phyloP scores from a whole-genome alignment of 1,140 invertebrate species.

The Dendrolimus kikuchii region DNA sequence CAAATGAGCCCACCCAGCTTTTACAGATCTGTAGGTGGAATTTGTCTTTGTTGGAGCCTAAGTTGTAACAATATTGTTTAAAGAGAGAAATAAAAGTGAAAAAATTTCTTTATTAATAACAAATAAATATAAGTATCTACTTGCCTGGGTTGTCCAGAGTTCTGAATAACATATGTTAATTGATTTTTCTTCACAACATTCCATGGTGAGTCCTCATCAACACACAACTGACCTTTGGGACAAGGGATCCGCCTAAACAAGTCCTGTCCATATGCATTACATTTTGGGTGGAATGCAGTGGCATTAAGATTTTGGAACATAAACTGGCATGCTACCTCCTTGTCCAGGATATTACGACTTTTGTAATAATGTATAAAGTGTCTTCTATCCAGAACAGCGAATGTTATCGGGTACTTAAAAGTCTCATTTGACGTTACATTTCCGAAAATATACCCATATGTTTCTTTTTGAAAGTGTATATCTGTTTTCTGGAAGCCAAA shows the following conservation, averaged over 20 bases:
- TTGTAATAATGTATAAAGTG: constrained; percentile 93
- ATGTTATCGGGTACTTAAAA: constrained; percentile 80
- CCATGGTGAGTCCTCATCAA: constrained; percentile 88
- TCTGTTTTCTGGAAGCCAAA: constrained; percentile 99
- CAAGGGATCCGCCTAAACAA: constrained; percentile 93
- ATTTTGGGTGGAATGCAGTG: constrained; percentile 88
- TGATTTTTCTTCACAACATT: constrained; percentile 91
- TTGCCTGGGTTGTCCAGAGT: constrained; percentile 91
- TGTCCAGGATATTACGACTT: constrained; percentile 77
- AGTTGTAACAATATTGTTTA: too few species aligned
- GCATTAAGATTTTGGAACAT: constrained; percentile 91
- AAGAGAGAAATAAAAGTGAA: too few species aligned
- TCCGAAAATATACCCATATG: constrained; percentile 95
- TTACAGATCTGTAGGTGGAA: too few species aligned
- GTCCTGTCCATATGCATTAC: constrained; percentile 87
- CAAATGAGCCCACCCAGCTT: too few species aligned
- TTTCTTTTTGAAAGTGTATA: constrained; percentile 82
- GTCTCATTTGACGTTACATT: constrained; percentile 86
- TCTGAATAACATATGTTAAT: constrained; percentile 94
- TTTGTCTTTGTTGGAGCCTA: too few species aligned
- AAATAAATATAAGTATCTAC: constrained; percentile 10
- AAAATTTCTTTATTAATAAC: too few species aligned
- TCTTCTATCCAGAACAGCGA: constrained; percentile 89
- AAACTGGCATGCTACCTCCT: constrained; percentile 80
- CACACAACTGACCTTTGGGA: constrained; percentile 81